Evolutionary conservation across 2,113 vertebrate species (phyloP).

Genomic region (Crotophaga sulcirostris): DNA sequence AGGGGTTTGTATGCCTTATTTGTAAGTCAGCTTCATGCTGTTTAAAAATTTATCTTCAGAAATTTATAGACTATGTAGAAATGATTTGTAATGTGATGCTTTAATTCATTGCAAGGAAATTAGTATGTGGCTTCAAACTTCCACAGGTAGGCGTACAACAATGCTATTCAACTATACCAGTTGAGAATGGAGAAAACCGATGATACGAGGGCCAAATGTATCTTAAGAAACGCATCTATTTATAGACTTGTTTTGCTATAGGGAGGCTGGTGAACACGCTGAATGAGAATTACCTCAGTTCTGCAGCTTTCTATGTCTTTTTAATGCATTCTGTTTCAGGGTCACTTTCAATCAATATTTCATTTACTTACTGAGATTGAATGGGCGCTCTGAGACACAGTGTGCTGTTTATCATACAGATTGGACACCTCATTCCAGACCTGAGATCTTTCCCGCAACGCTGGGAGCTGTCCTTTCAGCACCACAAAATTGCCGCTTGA

Average conservation of each 20-base stretch:
- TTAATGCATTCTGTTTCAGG: conserved; percentile 94
- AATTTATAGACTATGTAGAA: conserved; percentile 78
- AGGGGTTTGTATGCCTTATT: conserved; percentile 77
- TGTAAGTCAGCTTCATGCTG: conserved; percentile 84
- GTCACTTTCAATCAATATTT: conserved; percentile 95
- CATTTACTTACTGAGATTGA: conserved; percentile 94
- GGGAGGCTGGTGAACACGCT: conserved; percentile 85
- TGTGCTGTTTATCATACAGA: conserved; percentile 91
- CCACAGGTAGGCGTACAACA: conserved; percentile 78
- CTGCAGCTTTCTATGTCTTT: conserved; percentile 88
- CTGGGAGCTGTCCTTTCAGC: conserved; percentile 87
- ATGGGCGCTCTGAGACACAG: conserved; percentile 88
- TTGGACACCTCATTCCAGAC: conserved; percentile 85
- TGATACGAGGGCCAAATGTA: conserved; percentile 77
- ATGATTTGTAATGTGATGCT: conserved; percentile 79
- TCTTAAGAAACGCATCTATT: conserved; percentile 83
- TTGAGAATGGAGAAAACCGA: conserved; percentile 76
- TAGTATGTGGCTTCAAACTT: conserved; percentile 77
- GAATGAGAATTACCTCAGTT: conserved; percentile 88
- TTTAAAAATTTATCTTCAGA: conserved; percentile 72
- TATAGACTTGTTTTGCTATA: conserved; percentile 85
- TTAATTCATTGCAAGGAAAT: conserved; percentile 77
- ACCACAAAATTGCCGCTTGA: conserved; percentile 83
- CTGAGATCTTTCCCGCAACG: conserved; percentile 81
- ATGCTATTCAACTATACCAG: conserved; percentile 72